phyloP scores from a whole-genome alignment of 2,797 vertebrate genomes.

The Hoplostethus mediterraneus region DNA sequence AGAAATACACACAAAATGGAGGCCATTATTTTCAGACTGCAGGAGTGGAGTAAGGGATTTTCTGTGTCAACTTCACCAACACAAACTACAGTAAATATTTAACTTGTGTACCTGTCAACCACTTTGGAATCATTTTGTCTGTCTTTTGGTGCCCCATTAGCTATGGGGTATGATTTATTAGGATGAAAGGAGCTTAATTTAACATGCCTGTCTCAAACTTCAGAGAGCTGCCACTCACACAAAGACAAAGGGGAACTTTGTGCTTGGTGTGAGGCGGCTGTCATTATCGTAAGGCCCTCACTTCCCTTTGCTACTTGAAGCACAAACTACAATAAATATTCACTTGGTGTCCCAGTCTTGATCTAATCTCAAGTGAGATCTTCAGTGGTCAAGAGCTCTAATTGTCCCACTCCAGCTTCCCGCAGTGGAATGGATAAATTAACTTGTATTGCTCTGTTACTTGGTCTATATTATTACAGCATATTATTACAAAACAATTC shows the following conservation, averaged over 20 bases:
- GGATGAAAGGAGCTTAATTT: conserved; percentile 77
- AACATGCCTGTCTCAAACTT: conserved; percentile 69
- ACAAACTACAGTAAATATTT: background rate
- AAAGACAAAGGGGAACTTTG: conserved; percentile 67
- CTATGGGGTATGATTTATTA: conserved; percentile 75
- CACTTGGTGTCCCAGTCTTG: conserved; percentile 46
- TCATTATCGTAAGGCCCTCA: conserved; percentile 75
- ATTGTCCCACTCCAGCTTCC: conserved; percentile 11
- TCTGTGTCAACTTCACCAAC: conserved; percentile 49
- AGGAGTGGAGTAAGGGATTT: conserved; percentile 42
- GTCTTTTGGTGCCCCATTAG: conserved; percentile 79
- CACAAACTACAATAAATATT: conserved; percentile 40
- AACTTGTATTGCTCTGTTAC: conserved; percentile 5
- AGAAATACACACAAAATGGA: conserved; percentile 66
- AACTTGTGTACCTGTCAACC: conserved; percentile 8
- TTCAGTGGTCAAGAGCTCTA: conserved; percentile 23
- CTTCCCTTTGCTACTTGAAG: conserved; percentile 45
- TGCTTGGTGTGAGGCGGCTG: conserved; percentile 70
- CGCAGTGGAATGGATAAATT: conserved; percentile 18
- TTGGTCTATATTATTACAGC: background rate
- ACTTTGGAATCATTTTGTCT: conserved; percentile 72
- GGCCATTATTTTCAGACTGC: conserved; percentile 56
- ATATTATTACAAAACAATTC: conserved; percentile 1
- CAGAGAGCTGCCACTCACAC: conserved; percentile 70
- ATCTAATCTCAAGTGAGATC: conserved; percentile 51